Conservation (phyloP, 1,140 invertebrate genomes). For the Diachasmimorpha longicaudata region DNA sequence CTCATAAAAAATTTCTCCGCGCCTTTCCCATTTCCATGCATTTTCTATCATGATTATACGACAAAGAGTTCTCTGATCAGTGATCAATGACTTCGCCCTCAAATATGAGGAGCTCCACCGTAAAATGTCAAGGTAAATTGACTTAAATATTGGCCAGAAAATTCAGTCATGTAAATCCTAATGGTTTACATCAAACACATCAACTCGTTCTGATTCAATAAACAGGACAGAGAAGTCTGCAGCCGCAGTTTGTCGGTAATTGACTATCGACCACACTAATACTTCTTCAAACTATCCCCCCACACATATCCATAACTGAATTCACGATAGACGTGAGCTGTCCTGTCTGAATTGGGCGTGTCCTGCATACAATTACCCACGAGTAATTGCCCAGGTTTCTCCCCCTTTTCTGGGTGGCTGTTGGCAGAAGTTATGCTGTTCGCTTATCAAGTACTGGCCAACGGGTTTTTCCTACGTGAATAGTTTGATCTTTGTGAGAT, state of each 20-base stretch:
- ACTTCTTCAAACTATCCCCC: background rate
- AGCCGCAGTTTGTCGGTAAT: background rate
- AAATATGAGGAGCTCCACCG: no score
- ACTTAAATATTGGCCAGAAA: background rate
- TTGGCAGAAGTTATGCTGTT: background rate
- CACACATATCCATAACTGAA: conserved; percentile 3
- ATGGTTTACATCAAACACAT: no score
- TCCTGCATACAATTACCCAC: conserved; percentile 21
- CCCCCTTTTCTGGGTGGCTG: conserved; percentile 21
- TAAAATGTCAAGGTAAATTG: background rate
- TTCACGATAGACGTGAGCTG: background rate
- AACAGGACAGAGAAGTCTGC: no score
- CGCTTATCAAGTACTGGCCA: background rate
- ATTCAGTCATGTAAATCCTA: background rate
- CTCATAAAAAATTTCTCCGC: no score
- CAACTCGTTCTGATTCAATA: no score
- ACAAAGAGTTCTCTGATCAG: no score
- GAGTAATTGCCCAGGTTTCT: conserved; percentile 31
- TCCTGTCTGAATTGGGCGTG: conserved; percentile 24
- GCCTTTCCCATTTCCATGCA: no score
- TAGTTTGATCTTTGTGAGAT: background rate
- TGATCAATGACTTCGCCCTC: no score
- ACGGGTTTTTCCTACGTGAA: background rate
- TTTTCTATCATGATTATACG: no score
- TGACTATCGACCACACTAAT: background rate